A percentile compares a stretch with the other conserved stretches of the same genome.
Conservation (phyloP, 2,113 vertebrate genomes). For the Todiramphus saurophagus region DNA sequence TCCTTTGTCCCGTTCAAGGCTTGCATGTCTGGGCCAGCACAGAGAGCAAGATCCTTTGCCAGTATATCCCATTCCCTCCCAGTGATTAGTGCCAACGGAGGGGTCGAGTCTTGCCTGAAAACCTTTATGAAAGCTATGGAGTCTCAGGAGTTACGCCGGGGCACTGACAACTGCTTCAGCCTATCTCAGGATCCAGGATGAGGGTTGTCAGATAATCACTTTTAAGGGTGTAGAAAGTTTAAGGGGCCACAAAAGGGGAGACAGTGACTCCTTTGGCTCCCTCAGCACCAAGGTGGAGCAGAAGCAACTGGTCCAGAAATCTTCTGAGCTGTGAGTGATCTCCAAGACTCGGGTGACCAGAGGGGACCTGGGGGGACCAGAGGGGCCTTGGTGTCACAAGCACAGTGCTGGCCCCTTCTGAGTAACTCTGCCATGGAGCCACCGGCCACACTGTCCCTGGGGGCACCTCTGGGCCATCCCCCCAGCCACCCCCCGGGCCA, state of each 20-base stretch:
- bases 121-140: neutral
- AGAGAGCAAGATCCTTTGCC: neutral
- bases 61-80: neutral
- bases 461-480: too few species aligned
- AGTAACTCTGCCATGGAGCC: rapidly evolving
- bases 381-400: neutral
- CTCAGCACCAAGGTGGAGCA: neutral
- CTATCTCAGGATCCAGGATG: neutral
- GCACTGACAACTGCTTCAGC: neutral
- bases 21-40: neutral
- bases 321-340: neutral
- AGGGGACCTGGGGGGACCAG: neutral
- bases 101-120: neutral
- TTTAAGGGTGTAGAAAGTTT: neutral
- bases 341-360: neutral
- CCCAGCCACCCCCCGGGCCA: too few species aligned
- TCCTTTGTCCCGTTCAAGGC: neutral
- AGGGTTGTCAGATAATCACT: neutral
- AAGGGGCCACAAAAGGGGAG: neutral
- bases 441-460: neutral
- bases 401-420: neutral
- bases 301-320: neutral
- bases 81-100: rapidly evolving
- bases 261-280: neutral
- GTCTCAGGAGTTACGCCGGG: neutral